Evolutionary conservation across 2,797 vertebrate genomes (phyloP).

Genomic region (Macroramphosus scolopax): DNA sequence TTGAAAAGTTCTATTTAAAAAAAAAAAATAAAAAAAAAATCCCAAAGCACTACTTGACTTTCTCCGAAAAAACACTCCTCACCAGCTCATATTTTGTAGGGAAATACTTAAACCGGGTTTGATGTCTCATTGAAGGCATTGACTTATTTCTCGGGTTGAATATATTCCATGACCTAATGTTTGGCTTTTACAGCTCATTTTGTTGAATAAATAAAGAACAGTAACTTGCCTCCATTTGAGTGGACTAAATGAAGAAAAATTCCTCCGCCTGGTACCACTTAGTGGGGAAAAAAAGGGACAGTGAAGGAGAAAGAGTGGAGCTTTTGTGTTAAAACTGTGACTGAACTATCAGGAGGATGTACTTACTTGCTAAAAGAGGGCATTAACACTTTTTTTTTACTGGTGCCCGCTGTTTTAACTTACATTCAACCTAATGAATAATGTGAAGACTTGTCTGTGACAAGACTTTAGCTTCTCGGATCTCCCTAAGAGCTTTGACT

Average conservation of each 20-base stretch:
- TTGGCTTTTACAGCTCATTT: constrained; percentile 78
- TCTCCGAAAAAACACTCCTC: constrained; percentile 63
- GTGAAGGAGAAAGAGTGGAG: constrained; percentile 69
- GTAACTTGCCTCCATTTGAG: constrained; percentile 63
- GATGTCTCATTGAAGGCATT: constrained; percentile 73
- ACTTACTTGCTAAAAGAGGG: constrained; percentile 37
- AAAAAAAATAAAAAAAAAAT: constrained; percentile 64
- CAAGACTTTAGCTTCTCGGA: constrained; percentile 22
- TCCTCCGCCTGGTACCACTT: constrained; percentile 77
- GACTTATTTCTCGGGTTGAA: constrained; percentile 72
- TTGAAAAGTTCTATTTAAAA: constrained; percentile 69
- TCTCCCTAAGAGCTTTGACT: constrained; percentile 25
- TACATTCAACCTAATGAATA: constrained; percentile 36
- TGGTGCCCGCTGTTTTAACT: constrained; percentile 41
- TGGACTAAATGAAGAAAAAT: constrained; percentile 73
- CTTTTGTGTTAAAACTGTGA: constrained; percentile 67
- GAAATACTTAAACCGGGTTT: constrained; percentile 70
- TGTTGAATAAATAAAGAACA: constrained; percentile 79
- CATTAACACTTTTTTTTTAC: constrained; percentile 46
- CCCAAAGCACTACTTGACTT: constrained; percentile 68
- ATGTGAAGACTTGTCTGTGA: constrained; percentile 35
- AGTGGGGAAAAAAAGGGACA: constrained; percentile 58
- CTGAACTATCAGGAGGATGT: constrained; percentile 52
- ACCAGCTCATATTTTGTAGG: constrained; percentile 72
- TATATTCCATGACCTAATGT: constrained; percentile 83